These are phyloP conservation scores for Pherbina coryleti DNA, from an alignment of 2,888 invertebrate species.

Conservation along the genomic window DNA sequence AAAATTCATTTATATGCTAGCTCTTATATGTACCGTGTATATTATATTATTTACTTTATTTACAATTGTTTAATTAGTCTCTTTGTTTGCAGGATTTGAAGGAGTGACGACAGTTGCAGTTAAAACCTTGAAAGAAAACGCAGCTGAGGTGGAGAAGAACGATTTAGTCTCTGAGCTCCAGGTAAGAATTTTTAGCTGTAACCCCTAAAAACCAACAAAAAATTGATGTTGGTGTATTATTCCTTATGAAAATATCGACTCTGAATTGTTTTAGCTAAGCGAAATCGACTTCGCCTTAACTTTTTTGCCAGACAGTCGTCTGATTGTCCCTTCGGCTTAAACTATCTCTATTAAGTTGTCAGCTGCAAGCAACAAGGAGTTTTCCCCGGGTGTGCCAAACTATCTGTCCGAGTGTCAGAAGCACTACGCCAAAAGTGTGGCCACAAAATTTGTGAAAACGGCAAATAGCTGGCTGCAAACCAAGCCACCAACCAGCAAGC, in stretches of 20 bases:
- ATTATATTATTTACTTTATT: background rate
- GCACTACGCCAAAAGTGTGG: constrained; percentile 27
- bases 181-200: constrained; percentile 54
- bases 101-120: constrained; percentile 89
- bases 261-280: background rate
- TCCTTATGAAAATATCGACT: background rate
- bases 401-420: constrained; percentile 43
- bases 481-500: background rate
- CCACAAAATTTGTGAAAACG: background rate
- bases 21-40: too few relatives aligned
- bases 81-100: constrained; percentile 69
- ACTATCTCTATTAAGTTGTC: constrained; percentile 19
- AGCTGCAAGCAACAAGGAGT: background rate
- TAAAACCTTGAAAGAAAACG: constrained; percentile 94
- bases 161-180: constrained; percentile 90
- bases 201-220: too few relatives aligned
- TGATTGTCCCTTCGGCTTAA: background rate
- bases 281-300: background rate
- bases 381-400: constrained; percentile 12
- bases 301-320: background rate
- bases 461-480: background rate
- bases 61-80: background rate
- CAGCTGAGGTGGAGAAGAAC: constrained; percentile 86
- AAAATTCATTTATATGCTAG: too few relatives aligned
- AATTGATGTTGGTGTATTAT: too few relatives aligned